Evolutionary conservation across 2,888 invertebrate genomes (phyloP).

Genomic region (Sisyra nigra): DNA sequence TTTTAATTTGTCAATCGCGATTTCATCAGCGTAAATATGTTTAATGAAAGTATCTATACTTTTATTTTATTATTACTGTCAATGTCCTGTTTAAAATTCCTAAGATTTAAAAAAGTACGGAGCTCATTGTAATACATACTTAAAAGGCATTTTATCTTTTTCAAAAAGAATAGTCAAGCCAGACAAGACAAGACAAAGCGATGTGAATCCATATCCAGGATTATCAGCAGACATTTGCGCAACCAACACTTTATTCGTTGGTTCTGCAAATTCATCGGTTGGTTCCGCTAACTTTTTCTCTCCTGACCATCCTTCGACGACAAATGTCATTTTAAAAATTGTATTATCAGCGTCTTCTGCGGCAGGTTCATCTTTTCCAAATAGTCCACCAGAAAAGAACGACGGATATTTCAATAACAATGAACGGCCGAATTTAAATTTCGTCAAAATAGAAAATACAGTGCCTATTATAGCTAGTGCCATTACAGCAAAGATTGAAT

Average conservation of each 20-base stretch:
- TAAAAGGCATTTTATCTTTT: constrained; percentile 52
- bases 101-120: no score
- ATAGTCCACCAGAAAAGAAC: constrained; percentile 54
- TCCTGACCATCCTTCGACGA: constrained; percentile 63
- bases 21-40: no score
- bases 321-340: constrained; percentile 49
- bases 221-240: constrained; percentile 50
- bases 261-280: constrained; percentile 34
- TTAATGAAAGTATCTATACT: no score
- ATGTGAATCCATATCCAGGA: constrained; percentile 74
- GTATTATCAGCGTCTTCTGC: constrained; percentile 40
- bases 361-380: constrained; percentile 48
- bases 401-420: constrained; percentile 37
- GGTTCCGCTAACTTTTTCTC: constrained; percentile 36
- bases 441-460: constrained; percentile 42
- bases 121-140: constrained; percentile 37
- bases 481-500: constrained; percentile 35
- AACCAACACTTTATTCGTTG: constrained; percentile 46
- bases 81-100: no score
- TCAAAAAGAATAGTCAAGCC: constrained; percentile 65
- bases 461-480: constrained; percentile 35
- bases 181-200: constrained; percentile 50
- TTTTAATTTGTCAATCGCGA: no score
- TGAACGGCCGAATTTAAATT: constrained; percentile 42
- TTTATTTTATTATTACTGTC: no score